Evolutionary conservation across 2,888 invertebrate genomes (phyloP), one percentile per base, ranked within the genome.

Genomic region (Adineta ricciae): DNA sequence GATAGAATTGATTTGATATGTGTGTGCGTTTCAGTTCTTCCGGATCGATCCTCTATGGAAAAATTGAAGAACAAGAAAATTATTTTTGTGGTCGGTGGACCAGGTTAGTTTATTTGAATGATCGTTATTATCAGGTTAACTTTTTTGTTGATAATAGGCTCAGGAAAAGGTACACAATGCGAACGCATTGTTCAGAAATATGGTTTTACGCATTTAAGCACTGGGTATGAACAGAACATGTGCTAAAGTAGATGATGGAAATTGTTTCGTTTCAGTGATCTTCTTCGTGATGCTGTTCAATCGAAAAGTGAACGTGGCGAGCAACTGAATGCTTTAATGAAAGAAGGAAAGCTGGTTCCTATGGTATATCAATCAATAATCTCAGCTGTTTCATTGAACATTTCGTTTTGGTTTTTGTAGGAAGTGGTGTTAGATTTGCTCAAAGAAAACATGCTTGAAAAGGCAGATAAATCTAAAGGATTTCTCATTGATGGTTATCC

Each of bases 111-210:
- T 36, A 38, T 21, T 36, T 36, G 19, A 16, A 19, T 73, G 2
- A 38, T 1, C 38, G 24, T 36, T 1, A 8, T 38, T 36, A 1
- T 19, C 1, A n/a, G 1, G 27, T n/a, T n/a, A 8, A 27, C 27
- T 56, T n/a, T 4, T 54, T 8, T 73, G 21, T 21, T 32, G 7
- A 38, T 73, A 9, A 50, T 50, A 73, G 73, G 27, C 9, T 96
- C 95, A 56, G 95, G 97, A 86, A 97, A 97, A 91, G 97, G 97
- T 72, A 97, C 97, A 4, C 96, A 97, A 91, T 97, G 97, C 92
- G 95, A 94, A 87, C 94, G 93, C 89, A 95, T 97, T 89, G 95
- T 96, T 21, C 93, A 93, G 86, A 95, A 95, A 91, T 97, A 96
- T 90, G 95, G 95, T 27, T 96, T 95, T 92, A 94, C 94, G 27